phyloP scores from a whole-genome alignment of 2,888 invertebrate species.

The Cryptus viduatorius region DNA sequence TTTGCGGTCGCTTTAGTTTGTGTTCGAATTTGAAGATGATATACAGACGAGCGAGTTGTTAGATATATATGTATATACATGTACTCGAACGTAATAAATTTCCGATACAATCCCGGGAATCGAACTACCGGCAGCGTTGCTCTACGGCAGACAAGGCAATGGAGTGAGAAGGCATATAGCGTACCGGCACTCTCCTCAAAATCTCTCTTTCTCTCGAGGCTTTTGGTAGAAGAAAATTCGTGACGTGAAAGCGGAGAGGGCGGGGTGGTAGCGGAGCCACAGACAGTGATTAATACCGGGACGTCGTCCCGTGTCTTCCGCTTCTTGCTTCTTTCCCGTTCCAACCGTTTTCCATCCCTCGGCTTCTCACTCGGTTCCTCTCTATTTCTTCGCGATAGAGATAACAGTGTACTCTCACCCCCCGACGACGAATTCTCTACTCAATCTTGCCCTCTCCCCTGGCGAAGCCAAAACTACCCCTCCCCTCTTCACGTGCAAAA shows the following conservation, averaged over 20 bases:
- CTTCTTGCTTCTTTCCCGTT: slow-evolving; percentile 73
- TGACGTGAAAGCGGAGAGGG: slow-evolving; percentile 71
- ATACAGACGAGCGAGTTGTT: not conserved
- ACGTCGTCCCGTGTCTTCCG: slow-evolving; percentile 82
- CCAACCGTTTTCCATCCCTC: slow-evolving; percentile 68
- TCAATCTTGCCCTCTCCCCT: slow-evolving; percentile 63
- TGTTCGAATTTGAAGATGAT: slow-evolving; percentile 2
- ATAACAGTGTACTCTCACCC: slow-evolving; percentile 38
- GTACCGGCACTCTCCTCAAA: slow-evolving; percentile 47
- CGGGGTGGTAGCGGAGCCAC: slow-evolving; percentile 59
- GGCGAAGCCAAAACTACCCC: not conserved
- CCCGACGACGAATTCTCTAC: slow-evolving; percentile 64
- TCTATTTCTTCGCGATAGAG: not conserved
- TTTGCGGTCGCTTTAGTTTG: not conserved
- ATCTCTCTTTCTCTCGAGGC: slow-evolving; percentile 21
- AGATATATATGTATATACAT: slow-evolving; percentile 15
- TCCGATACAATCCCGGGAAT: slow-evolving; percentile 69
- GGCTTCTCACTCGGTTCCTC: slow-evolving; percentile 38
- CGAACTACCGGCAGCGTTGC: slow-evolving; percentile 63
- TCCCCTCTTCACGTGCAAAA: slow-evolving; percentile 32
- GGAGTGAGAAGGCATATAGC: slow-evolving; percentile 52
- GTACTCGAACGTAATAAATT: slow-evolving; percentile 63
- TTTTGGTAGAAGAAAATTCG: slow-evolving; percentile 73
- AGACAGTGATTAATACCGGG: slow-evolving; percentile 84
- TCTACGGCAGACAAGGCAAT: slow-evolving; percentile 58